Percentiles rank a stretch among this genome's conserved stretches.
Conservation (phyloP, 1,140 invertebrate genomes). For the Tetramorium simillimum region DNA sequence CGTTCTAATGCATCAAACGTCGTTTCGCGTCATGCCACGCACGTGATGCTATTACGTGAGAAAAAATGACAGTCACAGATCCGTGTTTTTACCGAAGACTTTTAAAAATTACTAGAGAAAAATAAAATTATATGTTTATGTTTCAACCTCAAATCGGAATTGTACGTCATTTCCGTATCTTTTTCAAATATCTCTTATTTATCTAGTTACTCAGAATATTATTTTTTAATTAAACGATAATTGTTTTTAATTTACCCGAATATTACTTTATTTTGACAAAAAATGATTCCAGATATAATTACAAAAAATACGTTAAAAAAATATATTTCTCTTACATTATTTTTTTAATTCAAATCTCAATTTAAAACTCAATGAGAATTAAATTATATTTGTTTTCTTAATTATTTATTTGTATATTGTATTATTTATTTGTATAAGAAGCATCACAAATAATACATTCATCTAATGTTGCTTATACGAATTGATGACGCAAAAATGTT, state of each 20-base stretch:
- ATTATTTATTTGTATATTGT: no score
- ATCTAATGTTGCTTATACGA: background rate
- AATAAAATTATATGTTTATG: background rate
- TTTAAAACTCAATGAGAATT: background rate
- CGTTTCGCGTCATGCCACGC: background rate
- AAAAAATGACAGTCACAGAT: slow-evolving; percentile 1
- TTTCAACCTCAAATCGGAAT: background rate
- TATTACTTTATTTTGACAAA: background rate
- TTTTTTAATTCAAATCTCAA: background rate
- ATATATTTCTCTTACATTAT: background rate
- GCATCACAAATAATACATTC: background rate
- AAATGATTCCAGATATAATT: background rate
- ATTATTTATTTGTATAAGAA: background rate
- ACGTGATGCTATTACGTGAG: slow-evolving; percentile 4
- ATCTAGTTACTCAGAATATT: background rate
- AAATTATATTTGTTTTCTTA: background rate
- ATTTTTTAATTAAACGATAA: background rate
- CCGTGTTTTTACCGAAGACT: background rate
- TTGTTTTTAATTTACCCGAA: background rate
- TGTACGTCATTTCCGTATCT: background rate
- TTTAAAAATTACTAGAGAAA: background rate
- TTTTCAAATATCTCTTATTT: no score
- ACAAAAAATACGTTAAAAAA: no score
- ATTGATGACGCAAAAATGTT: background rate
- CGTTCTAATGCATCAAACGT: slow-evolving; percentile 42